Base-by-base conservation (phyloP, 2,888 invertebrate species). In the Drosophila putrida region DNA sequence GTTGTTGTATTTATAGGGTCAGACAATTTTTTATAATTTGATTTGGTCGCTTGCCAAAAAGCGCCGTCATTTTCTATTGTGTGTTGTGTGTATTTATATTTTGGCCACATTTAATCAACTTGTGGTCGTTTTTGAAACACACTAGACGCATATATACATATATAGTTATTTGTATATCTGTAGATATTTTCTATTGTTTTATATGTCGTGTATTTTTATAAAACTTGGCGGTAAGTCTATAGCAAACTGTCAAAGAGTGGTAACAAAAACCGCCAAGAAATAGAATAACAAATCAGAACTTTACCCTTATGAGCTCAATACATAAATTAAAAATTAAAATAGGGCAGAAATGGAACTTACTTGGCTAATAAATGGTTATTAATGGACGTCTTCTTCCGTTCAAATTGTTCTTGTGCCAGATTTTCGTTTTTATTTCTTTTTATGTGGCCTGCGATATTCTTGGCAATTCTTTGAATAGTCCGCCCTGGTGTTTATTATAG, bases 41-140 rank as follows among this genome's bases (percentile, higher is more conserved):
- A 86, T 83, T 83, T 83, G 83, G 89, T 81, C 47, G 71, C 65
- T 64, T 78, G 82, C 83, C 83, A 83, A 88, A 75, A 74, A 59
- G 78, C 60, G 66, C 69, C 81, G 62, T 83, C 64, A 69, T 75
- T 67, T 71, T 50, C 54, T 35, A 36, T 47, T 70, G 64, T 49
- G 54, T 57, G 60, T 49, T 38, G 54, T 73, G 53, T 72, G 46
- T 59, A 39, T 72, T 66, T 77, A 64, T 75, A 61, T 66, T 65
- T 67, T 62, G 41, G 46, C 60, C 57, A 50, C 55, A 71, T 82
- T 87, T 86, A 77, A 83, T 83, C 82, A 87, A 84, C 72, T 81
- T 66, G 53, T 65, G 60, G 65, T 57, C 46, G 62, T 41, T 51
- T 53, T 41, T 43, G 47, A 65, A 70, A 54, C 62, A 66, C 66